These are phyloP conservation scores for Nothobranchius kuhntae DNA, from an alignment of 2,113 vertebrate species.

Conservation along the genomic window DNA sequence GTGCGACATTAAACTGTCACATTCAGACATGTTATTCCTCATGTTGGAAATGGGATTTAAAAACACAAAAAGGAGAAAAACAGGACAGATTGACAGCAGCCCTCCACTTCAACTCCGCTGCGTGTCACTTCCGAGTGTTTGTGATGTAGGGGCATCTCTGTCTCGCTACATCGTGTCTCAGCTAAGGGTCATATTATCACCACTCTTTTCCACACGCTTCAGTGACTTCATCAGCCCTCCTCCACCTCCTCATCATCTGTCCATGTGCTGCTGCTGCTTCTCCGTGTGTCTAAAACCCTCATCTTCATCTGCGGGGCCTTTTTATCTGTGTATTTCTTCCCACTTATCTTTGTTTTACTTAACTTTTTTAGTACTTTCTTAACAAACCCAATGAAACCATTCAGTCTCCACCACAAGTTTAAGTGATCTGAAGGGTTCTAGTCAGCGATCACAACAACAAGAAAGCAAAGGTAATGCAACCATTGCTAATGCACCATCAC, in stretches of 20 bases:
- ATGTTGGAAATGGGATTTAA: background rate
- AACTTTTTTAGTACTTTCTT: background rate
- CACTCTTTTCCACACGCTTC: constrained; percentile 53
- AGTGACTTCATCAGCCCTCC: constrained; percentile 59
- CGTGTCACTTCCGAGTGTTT: constrained; percentile 33
- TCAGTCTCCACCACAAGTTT: too few species aligned
- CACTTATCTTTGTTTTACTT: background rate
- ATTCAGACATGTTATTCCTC: background rate
- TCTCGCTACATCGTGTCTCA: constrained; percentile 55
- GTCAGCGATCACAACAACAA: too few species aligned
- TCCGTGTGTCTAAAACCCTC: constrained; percentile 31
- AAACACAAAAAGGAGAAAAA: background rate
- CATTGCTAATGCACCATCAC: too few species aligned
- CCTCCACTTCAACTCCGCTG: constrained; percentile 28
- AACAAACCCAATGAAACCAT: too few species aligned
- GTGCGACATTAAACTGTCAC: constrained; percentile 4
- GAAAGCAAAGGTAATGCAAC: too few species aligned
- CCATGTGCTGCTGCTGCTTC: constrained; percentile 26
- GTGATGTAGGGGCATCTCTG: constrained; percentile 41
- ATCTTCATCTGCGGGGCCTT: constrained; percentile 19
- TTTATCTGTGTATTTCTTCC: background rate
- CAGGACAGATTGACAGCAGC: constrained; percentile 29
- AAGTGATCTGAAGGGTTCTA: too few species aligned
- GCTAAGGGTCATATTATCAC: constrained; percentile 64
- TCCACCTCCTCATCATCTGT: constrained; percentile 69